Evolutionary conservation across 2,113 vertebrate species (phyloP).

Genomic region (Chaenogobius annularis): DNA sequence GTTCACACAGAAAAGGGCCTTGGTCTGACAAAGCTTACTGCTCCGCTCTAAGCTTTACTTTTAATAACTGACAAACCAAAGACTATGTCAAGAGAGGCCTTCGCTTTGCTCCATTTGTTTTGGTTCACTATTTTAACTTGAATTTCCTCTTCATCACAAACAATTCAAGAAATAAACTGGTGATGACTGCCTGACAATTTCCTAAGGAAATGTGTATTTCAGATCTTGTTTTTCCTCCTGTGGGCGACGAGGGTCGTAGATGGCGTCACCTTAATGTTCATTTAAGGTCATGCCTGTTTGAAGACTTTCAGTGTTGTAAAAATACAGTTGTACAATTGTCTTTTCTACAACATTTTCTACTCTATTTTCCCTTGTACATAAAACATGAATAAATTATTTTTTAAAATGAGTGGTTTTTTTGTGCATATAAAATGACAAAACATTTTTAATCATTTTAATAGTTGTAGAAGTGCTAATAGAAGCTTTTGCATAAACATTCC

Average conservation of each 20-base stretch:
- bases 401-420: constrained; percentile 53
- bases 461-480: constrained; percentile 49
- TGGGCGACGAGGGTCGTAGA: constrained; percentile 10
- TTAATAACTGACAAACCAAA: constrained; percentile 66
- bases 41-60: constrained; percentile 50
- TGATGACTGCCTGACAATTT: constrained; percentile 51
- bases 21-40: constrained; percentile 34
- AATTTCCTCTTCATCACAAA: constrained; percentile 24
- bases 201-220: constrained; percentile 63
- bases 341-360: constrained; percentile 79
- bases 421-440: not conserved
- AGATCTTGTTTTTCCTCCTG: constrained; percentile 22
- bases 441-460: constrained; percentile 49
- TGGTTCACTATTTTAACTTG: constrained; percentile 32
- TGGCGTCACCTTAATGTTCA: constrained; percentile 11
- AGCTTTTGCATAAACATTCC: constrained; percentile 57
- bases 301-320: constrained; percentile 71
- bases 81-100: constrained; percentile 70
- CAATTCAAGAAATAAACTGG: constrained; percentile 20
- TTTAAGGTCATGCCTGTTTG: constrained; percentile 7
- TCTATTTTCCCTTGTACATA: constrained; percentile 73
- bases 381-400: constrained; percentile 83
- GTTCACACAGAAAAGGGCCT: constrained; percentile 7
- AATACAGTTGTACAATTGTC: constrained; percentile 71
- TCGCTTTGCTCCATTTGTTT: constrained; percentile 38